A percentile compares a stretch with the other conserved stretches of the same genome.
These are phyloP conservation scores for Lycopodina hypogea DNA, from an alignment of 37 sponge, comb jelly and placozoan species.

Conservation along the genomic window DNA sequence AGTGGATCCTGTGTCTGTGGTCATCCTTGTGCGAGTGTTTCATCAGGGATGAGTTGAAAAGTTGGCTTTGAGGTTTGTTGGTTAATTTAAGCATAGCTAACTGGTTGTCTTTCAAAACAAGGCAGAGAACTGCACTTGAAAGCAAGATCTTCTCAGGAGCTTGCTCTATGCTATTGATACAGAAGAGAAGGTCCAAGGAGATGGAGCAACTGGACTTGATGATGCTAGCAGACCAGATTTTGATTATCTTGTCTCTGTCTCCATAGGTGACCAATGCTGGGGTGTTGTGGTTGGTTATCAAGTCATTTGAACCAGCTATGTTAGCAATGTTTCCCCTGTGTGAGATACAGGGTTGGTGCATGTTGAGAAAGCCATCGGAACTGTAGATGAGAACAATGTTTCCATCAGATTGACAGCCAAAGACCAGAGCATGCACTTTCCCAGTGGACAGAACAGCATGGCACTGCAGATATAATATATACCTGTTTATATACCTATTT, in stretches of 20 bases:
- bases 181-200: background rate
- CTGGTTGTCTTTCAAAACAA: constrained; percentile 11
- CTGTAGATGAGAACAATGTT: constrained; percentile 37
- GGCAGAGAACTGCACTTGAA: constrained; percentile 25
- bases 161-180: constrained; percentile 14
- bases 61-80: no score
- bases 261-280: constrained; percentile 47
- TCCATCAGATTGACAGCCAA: constrained; percentile 53
- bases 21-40: constrained; percentile 46
- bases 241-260: constrained; percentile 25
- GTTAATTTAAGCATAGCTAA: constrained; percentile 20
- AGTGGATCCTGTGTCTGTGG: constrained; percentile 31
- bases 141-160: constrained; percentile 8
- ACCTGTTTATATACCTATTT: no score
- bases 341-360: constrained; percentile 39
- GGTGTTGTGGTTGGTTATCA: no score
- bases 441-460: background rate
- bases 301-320: constrained; percentile 20
- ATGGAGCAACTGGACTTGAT: background rate
- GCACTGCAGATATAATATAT: constrained; percentile 3
- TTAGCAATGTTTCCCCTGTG: constrained; percentile 46
- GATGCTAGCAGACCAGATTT: constrained; percentile 40
- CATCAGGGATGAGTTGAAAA: background rate
- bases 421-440: constrained; percentile 8
- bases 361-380: constrained; percentile 10